Evolutionary conservation across 2,888 invertebrate species (phyloP).

Genomic region (Ashinkailepas kermadecensis): DNA sequence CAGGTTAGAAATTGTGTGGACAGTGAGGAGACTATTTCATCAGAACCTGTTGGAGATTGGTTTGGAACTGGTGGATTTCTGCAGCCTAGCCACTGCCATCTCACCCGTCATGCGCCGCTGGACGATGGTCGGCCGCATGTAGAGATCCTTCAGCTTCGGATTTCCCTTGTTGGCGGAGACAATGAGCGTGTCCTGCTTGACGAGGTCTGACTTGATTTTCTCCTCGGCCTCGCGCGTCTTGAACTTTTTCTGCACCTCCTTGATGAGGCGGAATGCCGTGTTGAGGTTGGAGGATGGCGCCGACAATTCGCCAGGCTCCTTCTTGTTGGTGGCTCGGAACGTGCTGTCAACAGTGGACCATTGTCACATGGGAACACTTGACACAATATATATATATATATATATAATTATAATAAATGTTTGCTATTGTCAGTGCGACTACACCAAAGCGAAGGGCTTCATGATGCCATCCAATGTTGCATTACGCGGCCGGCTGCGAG

Average conservation of each 20-base stretch:
- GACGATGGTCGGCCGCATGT: conserved; percentile 97
- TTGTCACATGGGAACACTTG: too few relatives aligned
- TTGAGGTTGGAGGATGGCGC: conserved; percentile 93
- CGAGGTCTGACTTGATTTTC: conserved; percentile 94
- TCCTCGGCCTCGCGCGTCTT: conserved; percentile 98
- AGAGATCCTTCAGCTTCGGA: conserved; percentile 93
- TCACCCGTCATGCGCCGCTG: conserved; percentile 83
- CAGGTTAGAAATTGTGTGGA: too few relatives aligned
- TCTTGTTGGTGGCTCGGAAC: conserved; percentile 92
- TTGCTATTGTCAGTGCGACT: too few relatives aligned
- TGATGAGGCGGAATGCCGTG: conserved; percentile 93
- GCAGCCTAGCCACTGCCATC: neutral
- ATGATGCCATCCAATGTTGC: too few relatives aligned
- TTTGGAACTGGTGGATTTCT: too few relatives aligned
- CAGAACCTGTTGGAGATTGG: too few relatives aligned
- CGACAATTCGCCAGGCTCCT: conserved; percentile 90
- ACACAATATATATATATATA: too few relatives aligned
- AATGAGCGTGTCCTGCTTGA: conserved; percentile 88
- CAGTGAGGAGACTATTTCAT: too few relatives aligned
- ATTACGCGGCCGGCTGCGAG: too few relatives aligned
- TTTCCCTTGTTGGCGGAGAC: conserved; percentile 93
- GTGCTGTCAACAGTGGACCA: conserved; percentile 49
- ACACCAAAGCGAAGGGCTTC: too few relatives aligned
- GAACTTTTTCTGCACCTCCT: conserved; percentile 98
- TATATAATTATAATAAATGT: too few relatives aligned